Conservation (phyloP, 2,113 vertebrate species). For the Athene noctua region DNA sequence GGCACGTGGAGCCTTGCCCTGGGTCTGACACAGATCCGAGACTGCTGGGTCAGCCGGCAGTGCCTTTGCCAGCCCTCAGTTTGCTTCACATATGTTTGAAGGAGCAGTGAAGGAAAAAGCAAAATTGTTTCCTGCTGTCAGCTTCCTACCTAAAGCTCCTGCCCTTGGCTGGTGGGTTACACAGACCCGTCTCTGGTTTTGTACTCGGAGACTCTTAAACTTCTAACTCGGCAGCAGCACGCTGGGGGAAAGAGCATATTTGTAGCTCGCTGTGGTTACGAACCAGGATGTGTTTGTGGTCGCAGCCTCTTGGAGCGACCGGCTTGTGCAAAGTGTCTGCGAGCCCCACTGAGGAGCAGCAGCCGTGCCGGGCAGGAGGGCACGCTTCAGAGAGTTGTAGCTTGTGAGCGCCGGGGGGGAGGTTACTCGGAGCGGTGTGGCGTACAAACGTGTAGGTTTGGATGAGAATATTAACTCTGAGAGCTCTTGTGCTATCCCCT, state of each 20-base stretch:
- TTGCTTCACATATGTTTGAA: background rate
- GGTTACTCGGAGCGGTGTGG: background rate
- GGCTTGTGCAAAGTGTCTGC: background rate
- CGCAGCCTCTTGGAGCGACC: background rate
- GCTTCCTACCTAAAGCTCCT: background rate
- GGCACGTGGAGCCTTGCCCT: background rate
- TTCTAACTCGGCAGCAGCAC: background rate
- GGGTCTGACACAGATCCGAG: background rate
- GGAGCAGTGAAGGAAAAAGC: background rate
- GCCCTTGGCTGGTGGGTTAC: background rate
- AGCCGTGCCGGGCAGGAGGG: background rate
- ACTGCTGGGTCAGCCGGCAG: background rate
- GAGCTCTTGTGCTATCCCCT: background rate
- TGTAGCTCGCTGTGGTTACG: background rate
- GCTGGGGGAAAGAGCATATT: accelerated
- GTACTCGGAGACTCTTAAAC: background rate
- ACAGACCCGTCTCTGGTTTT: accelerated
- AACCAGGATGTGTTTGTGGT: background rate
- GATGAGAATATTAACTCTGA: background rate
- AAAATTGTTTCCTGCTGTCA: background rate
- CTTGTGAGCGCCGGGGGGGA: background rate
- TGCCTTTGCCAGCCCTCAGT: background rate
- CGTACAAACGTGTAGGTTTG: background rate
- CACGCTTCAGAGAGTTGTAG: background rate
- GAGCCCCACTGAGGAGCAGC: background rate